Base-by-base conservation (phyloP, 1,140 invertebrate genomes). In the Matsumurasca onukii region DNA sequence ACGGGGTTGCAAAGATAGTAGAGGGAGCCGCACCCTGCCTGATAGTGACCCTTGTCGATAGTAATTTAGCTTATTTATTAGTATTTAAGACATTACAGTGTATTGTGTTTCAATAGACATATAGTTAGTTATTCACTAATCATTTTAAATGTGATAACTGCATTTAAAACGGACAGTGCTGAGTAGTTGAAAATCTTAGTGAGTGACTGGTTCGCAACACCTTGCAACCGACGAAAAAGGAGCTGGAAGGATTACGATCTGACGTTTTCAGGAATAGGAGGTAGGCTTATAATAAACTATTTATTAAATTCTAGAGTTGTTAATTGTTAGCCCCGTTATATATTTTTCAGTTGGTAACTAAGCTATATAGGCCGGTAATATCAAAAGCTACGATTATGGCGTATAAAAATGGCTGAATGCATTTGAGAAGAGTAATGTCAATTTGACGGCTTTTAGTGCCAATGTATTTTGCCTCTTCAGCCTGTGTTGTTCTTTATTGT, bases 1-100 rank as follows among this genome's bases (percentile, higher is more conserved):
- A 73, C 72, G 72, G 72, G 73, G 73, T 71, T 74, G 69, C 73
- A 73, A 69, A 73, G 69, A 71, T 70, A 73, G 72, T 73, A 70
- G 67, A 74, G 66, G 73, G 73, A 74, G 73, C 73, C 73, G 73
- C 73, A 73, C 73, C 73, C 73, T 74, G 65, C 71, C 55, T 48
- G 52, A 64, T 66, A 66, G 69, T 66, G 69, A 39, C 31, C 51
- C 48, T 39, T 59, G 63, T 70, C 59, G 68, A 72, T 71, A 69
- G 67, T 70, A 55, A 65, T 59, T 51, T 66, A 62, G 51, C 51
- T 66, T 66, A 67, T 61, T 66, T 70, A 62, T 72, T 68, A 62
- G 34, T 59, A 31, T 29, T 68, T 55, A 57, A 30, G 55, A 66
- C 64, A 68, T 66, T 68, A 67, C 66, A 66, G 29, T 45, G 27